phyloP scores from a whole-genome alignment of 2,797 vertebrate genomes.

The Anolis apletophallus region DNA sequence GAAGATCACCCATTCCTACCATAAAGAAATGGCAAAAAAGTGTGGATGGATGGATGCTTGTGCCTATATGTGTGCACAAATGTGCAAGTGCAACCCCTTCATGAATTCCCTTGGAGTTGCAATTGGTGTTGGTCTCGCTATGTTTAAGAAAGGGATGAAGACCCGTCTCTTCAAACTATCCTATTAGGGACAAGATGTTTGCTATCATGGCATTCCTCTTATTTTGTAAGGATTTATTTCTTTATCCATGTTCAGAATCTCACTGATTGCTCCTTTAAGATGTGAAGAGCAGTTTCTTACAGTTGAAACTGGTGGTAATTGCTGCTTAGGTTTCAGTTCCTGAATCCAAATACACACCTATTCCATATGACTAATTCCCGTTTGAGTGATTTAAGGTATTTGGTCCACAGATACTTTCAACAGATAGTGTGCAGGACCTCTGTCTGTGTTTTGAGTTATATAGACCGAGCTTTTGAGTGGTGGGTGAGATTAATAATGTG shows the following conservation, averaged over 20 bases:
- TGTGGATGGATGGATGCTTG: no score
- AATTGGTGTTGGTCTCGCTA: no score
- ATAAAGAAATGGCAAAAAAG: no score
- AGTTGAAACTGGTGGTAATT: background rate
- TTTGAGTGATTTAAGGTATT: background rate
- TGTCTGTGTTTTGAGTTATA: background rate
- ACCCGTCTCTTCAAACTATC: no score
- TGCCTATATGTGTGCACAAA: no score
- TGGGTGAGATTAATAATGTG: background rate
- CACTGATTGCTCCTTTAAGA: background rate
- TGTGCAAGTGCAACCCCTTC: no score
- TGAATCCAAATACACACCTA: background rate
- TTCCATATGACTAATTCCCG: background rate
- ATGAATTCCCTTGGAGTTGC: no score
- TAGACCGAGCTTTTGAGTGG: background rate
- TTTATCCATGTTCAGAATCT: background rate
- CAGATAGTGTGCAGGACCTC: background rate
- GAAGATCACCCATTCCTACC: no score
- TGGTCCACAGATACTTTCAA: background rate
- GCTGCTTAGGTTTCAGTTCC: background rate
- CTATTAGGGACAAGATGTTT: background rate
- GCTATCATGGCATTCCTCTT: background rate
- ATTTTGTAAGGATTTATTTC: background rate
- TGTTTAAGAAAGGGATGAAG: no score
- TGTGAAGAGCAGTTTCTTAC: no score